These are phyloP conservation scores for Chlorocebus sabaeus DNA, from an alignment of 2,113 vertebrate species.

Conservation along the genomic window DNA sequence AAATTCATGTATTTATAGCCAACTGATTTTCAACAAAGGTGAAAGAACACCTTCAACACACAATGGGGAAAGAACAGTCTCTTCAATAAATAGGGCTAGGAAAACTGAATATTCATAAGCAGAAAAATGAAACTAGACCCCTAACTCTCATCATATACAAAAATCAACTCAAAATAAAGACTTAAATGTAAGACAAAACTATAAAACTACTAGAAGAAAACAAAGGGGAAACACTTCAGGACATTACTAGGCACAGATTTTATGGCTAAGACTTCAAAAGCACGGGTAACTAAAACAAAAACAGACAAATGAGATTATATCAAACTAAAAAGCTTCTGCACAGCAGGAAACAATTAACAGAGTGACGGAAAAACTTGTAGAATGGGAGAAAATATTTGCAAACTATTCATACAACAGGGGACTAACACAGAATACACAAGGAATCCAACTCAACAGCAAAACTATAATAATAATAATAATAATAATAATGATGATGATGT, in stretches of 20 bases:
- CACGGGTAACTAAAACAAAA: background rate
- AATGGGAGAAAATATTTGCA: background rate
- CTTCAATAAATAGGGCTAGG: background rate
- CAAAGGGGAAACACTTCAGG: background rate
- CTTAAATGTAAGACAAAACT: background rate
- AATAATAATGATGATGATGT: too few species aligned
- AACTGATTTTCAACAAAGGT: background rate
- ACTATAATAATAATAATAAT: background rate
- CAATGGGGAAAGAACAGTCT: background rate
- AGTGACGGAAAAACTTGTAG: background rate
- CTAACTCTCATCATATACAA: background rate
- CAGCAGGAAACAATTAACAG: background rate
- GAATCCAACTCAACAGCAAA: background rate
- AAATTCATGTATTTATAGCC: background rate
- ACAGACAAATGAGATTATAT: background rate
- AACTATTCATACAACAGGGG: background rate
- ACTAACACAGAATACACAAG: too few species aligned
- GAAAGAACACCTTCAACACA: background rate
- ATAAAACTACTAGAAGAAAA: background rate
- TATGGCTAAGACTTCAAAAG: background rate
- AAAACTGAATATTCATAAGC: background rate
- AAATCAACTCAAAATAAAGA: background rate
- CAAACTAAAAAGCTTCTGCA: background rate
- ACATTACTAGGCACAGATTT: background rate
- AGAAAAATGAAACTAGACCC: background rate